A percentile compares a stretch with the other conserved stretches of the same genome.
These are phyloP conservation scores for Troglohyphantes excavatus DNA, from an alignment of 2,888 invertebrate genomes.

Conservation along the genomic window DNA sequence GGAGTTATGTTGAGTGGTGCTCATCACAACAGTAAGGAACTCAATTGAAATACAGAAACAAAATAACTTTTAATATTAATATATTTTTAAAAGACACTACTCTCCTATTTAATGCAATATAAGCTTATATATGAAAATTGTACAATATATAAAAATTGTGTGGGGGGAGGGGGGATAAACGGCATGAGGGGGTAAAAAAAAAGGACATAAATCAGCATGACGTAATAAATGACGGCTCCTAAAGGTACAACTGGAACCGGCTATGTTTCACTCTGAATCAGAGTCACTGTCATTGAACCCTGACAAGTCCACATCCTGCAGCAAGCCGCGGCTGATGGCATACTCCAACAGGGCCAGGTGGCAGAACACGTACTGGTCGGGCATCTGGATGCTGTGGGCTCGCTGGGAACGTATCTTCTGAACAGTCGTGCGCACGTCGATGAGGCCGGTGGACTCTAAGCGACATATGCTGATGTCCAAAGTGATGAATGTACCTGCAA, in stretches of 20 bases:
- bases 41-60: too few relatives aligned
- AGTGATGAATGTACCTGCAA: constrained; percentile 95
- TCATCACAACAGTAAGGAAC: too few relatives aligned
- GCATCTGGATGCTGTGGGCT: constrained; percentile 99
- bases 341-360: constrained; percentile 96
- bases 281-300: constrained; percentile 79
- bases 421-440: constrained; percentile 83
- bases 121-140: too few relatives aligned
- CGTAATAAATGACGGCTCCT: not conserved
- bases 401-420: constrained; percentile 96
- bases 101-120: too few relatives aligned
- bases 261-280: constrained; percentile 70
- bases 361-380: constrained; percentile 99
- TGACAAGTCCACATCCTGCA: constrained; percentile 88
- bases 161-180: too few relatives aligned
- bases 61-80: too few relatives aligned
- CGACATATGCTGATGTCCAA: constrained; percentile 87
- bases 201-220: not conserved
- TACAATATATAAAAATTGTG: too few relatives aligned
- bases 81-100: too few relatives aligned
- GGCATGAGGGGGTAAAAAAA: not conserved
- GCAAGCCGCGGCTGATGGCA: constrained; percentile 89
- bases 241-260: not conserved
- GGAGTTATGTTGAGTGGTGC: too few relatives aligned
- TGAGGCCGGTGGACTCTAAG: constrained; percentile 83